Base-by-base conservation (phyloP, 2,797 vertebrate genomes). In the Pangasius krempfi region DNA sequence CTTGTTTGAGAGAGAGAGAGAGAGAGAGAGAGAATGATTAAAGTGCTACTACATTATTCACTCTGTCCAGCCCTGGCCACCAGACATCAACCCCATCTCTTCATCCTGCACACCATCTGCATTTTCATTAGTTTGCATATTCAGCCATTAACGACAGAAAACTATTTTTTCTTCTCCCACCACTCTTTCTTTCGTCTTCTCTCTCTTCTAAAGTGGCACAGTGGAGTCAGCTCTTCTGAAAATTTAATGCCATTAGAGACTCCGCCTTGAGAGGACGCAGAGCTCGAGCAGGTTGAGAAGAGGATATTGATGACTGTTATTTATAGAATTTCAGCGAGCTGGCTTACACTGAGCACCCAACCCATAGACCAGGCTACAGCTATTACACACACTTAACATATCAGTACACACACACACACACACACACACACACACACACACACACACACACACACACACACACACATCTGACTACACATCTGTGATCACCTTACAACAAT, bases 191-290 rank as follows among this genome's bases (percentile, higher is more conserved):
- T 84, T 84, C 44, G 25, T 66, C 76, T 54, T n/a, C 37, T 86
- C 88, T 81, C 33, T 27, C 68, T 78, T 84, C 84, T 58, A 20
- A 79, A 88, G 79, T 58, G 87, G 54, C 86, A 72, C 87, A 89
- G 87, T 88, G 88, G 88, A 90, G 84, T 89, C 89, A 87, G 92
- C 73, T 92, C 91, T 86, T 91, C 84, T 96, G 90, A 96, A 96
- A 95, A 92, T 95, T 95, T 95, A 94, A 96, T 96, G 94, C 90
- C 87, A 92, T 92, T 92, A 92, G 94, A 95, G 88, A 83, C 88
- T 94, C 92, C 92, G 89, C 90, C 93, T 89, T 91, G 93, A 94
- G 94, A 93, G 92, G 91, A 91, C 89, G 87, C 93, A 88, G 88
- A 88, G 88, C 82, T 83, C 66, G 84, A 89, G 87, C 87, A 88